These are phyloP conservation scores for Suricata suricatta DNA, from an alignment of 2,113 vertebrate species.

Conservation along the genomic window DNA sequence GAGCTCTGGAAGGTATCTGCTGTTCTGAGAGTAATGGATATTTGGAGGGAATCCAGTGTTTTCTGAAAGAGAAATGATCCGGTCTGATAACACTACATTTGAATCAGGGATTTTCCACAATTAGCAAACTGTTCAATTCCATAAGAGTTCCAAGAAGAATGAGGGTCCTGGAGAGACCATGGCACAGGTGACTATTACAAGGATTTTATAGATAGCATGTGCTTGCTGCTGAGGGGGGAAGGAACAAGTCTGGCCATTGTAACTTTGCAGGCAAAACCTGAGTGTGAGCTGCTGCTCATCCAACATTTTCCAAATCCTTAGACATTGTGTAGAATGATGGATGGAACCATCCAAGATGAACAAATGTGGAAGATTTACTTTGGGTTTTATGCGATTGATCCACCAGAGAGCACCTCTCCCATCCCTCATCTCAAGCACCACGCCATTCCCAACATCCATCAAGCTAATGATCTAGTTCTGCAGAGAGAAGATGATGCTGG, in stretches of 20 bases:
- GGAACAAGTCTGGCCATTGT: accelerated
- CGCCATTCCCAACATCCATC: neutral
- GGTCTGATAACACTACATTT: neutral
- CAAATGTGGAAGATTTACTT: neutral
- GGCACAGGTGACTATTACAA: neutral
- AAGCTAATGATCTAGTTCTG: neutral
- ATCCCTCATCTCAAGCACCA: neutral
- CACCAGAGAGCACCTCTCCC: neutral
- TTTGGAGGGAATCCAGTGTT: neutral
- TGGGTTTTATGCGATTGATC: neutral
- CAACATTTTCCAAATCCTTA: neutral
- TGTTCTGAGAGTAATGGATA: neutral
- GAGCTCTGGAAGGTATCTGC: neutral
- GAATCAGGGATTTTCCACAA: neutral
- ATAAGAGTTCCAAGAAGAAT: neutral
- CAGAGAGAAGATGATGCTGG: neutral
- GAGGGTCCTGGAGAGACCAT: neutral
- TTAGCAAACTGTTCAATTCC: neutral
- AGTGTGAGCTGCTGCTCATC: neutral
- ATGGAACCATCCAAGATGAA: neutral
- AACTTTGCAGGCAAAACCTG: neutral
- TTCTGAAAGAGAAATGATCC: neutral
- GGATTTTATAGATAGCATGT: no score
- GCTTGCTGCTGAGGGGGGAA: neutral
- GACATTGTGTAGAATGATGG: neutral